Base-by-base conservation (phyloP, 1,140 invertebrate species). In the Heliothis subflexa region DNA sequence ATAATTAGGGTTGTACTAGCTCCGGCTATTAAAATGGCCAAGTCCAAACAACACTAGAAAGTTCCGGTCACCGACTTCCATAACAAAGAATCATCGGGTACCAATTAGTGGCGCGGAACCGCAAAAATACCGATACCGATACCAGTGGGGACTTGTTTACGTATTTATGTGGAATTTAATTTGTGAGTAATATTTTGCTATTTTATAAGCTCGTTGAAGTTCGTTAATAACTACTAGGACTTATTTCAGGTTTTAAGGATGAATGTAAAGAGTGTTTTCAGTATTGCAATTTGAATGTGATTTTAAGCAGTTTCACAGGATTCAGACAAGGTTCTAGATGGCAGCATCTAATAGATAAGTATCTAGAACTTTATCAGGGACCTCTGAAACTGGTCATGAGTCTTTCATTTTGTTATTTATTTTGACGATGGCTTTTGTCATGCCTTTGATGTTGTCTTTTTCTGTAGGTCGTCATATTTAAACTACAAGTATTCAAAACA, bases 21-120 rank as follows among this genome's bases (percentile, higher is more conserved):
- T 70, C 28, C 25, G 47, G 47, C 66, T 70, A 70, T 70, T 70
- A 49, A 76, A 76, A 62, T 64, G 59, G 73, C 59, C 10, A 52
- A 62, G 57, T 62, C 59, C 61, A 71, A 72, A 68, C 76, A 78
- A 64, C 76, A 78, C 76, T 78, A 71, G 59, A 78, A 78, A 78
- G 12, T 78, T 78, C 66, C 64, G 76, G 76, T 78, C 76, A 78
- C 66, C 66, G 55, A n/a, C 13, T 28, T 33, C 76, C 18, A 54
- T 71, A 78, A 78, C 76, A 78, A 78, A 70, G 66, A 59, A 21
- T 71, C 76, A 78, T 71, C 52, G 62, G 47, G 50, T 77, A 54
- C 76, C 76, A 78, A 78, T 78, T 78, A 78, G 76, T 40, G 16
- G 33, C 55, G 28, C 61, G 49, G 50, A 28, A n/a, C 71, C 33